These are phyloP conservation scores for Brachyalestes nurse DNA, from an alignment of 2,797 vertebrate genomes.

Conservation along the genomic window DNA sequence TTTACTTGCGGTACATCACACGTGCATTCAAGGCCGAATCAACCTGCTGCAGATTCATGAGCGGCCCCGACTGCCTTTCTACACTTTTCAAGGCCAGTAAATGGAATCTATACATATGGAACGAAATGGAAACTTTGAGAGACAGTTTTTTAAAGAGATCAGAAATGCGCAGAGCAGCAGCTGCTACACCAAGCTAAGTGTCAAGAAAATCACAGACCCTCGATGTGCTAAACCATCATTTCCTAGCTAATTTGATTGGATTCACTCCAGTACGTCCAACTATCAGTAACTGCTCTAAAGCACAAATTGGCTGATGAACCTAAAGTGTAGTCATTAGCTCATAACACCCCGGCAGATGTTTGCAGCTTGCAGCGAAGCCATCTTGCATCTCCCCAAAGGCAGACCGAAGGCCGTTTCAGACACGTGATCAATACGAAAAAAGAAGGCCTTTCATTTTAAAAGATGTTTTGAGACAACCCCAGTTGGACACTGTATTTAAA, in stretches of 20 bases:
- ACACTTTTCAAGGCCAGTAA: slow-evolving; percentile 18
- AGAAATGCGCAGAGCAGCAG: neutral
- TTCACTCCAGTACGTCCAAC: slow-evolving; percentile 7
- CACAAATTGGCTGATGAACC: slow-evolving; percentile 37
- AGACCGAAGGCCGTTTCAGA: slow-evolving; percentile 18
- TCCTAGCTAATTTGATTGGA: slow-evolving; percentile 10
- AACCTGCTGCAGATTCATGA: slow-evolving; percentile 26
- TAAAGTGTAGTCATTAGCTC: slow-evolving; percentile 28
- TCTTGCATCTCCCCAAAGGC: slow-evolving; percentile 16
- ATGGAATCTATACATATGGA: slow-evolving; percentile 33
- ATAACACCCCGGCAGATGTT: slow-evolving; percentile 19
- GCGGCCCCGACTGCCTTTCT: slow-evolving; percentile 13
- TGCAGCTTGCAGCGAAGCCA: slow-evolving; percentile 34
- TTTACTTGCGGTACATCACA: neutral
- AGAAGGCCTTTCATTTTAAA: slow-evolving; percentile 35
- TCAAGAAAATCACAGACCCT: slow-evolving; percentile 21
- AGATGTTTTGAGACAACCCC: slow-evolving; percentile 16
- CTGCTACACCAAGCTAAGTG: neutral
- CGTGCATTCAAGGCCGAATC: slow-evolving; percentile 19
- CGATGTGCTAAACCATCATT: neutral
- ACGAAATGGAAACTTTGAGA: slow-evolving; percentile 32
- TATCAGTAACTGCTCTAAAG: slow-evolving; percentile 26
- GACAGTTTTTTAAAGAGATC: slow-evolving; percentile 1
- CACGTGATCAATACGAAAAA: slow-evolving; percentile 23
- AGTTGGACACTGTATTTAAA: slow-evolving; percentile 14